phyloP scores from a whole-genome alignment of 1,140 invertebrate species.

The Hycleus phaleratus region DNA sequence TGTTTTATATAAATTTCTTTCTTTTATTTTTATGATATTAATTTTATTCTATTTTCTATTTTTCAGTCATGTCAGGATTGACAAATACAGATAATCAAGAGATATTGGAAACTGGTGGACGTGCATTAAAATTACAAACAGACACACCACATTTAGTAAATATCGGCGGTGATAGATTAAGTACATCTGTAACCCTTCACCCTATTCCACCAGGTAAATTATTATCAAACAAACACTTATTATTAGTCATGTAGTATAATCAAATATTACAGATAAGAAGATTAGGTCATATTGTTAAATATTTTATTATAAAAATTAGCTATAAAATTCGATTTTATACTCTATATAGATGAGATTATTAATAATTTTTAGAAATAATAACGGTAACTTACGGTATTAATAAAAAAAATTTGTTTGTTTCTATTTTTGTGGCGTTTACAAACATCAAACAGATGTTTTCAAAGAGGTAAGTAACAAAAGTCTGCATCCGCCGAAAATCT shows the following conservation, averaged over 20 bases:
- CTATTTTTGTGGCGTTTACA: constrained; percentile 6
- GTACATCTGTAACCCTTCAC: constrained; percentile 82
- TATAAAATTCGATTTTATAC: neutral
- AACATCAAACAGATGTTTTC: constrained; percentile 6
- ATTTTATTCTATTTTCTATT: too few relatives aligned
- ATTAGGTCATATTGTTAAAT: neutral
- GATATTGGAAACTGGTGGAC: constrained; percentile 46
- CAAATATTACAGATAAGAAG: neutral
- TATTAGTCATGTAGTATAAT: neutral
- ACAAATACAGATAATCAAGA: constrained; percentile 37
- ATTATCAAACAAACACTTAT: neutral
- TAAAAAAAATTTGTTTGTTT: neutral
- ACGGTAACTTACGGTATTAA: too few relatives aligned
- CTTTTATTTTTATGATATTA: neutral
- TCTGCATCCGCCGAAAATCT: constrained; percentile 5
- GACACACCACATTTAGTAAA: constrained; percentile 84
- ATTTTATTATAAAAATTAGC: neutral
- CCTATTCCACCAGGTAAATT: constrained; percentile 66
- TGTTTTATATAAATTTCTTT: neutral
- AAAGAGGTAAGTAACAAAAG: constrained; percentile 1
- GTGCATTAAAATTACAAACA: constrained; percentile 68
- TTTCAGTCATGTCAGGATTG: constrained; percentile 41
- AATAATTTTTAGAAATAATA: too few relatives aligned
- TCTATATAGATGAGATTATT: neutral
- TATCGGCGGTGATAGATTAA: constrained; percentile 76